Conservation (phyloP, 2,888 invertebrate genomes). For the Octonoba sinensis region DNA sequence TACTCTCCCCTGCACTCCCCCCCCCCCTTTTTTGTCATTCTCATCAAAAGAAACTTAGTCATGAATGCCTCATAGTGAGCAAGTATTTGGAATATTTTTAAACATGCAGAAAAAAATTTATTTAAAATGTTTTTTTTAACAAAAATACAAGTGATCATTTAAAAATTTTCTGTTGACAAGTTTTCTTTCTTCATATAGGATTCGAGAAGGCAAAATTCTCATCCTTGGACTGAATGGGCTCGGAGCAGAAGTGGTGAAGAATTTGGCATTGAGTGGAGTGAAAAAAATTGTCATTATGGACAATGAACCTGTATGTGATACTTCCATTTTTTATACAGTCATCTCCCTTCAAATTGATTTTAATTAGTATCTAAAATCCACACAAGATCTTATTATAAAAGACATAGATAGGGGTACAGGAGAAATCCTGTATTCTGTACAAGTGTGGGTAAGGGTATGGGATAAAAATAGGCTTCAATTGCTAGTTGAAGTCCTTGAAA, state of each 20-base stretch:
- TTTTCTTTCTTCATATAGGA: conserved; percentile 72
- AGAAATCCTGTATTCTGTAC: too few species aligned
- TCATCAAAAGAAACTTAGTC: too few species aligned
- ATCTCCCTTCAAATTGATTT: too few species aligned
- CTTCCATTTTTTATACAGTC: too few species aligned
- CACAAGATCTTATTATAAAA: too few species aligned
- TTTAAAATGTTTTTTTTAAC: not conserved
- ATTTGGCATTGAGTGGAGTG: conserved; percentile 89
- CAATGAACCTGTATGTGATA: conserved; percentile 48
- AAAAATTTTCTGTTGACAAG: not conserved
- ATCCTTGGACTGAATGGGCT: conserved; percentile 89
- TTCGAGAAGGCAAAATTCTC: conserved; percentile 87
- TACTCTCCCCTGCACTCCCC: too few species aligned
- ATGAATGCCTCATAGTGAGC: not conserved
- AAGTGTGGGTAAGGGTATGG: too few species aligned
- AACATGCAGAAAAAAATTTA: not conserved
- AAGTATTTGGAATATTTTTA: not conserved
- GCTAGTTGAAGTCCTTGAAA: too few species aligned
- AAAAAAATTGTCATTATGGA: conserved; percentile 89
- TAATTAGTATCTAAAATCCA: too few species aligned
- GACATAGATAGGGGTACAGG: too few species aligned
- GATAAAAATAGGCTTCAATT: too few species aligned
- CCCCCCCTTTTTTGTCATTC: too few species aligned
- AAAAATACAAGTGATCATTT: not conserved
- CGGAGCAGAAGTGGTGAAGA: conserved; percentile 96